Evolutionary conservation across 2,797 vertebrate species (phyloP), one percentile per base, ranked within the genome.

Genomic region (Peromyscus aztecus): DNA sequence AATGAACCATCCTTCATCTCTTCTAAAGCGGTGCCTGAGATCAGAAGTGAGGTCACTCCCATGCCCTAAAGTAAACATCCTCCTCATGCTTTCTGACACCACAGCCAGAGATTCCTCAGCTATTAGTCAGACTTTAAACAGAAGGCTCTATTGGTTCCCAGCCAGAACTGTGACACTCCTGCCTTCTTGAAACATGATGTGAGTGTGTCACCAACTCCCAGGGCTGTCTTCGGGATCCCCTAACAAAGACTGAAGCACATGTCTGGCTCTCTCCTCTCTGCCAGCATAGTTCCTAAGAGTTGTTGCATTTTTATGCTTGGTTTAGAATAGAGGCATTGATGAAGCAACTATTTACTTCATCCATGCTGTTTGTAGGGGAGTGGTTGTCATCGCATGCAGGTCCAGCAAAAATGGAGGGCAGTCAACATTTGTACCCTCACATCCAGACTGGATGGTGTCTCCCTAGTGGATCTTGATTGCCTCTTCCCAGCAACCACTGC

Each of bases 41-140:
- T 31, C 82, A 57, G 89, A 81, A 89, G 52, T 16, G 2, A 88
- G 95, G 90, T 96, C 94, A 96, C 46, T 92, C 96, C 94, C 96
- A 96, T 96, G 90, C 73, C 94, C 96, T 97, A 95, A 95, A 97
- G 65, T 96, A 98, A 97, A 97, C 92, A 97, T 94, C 77, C 78
- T 94, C 82, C 37, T 80, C 82, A 89, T 78, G 75, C 75, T 61
- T 91, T 97, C 94, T 97, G 85, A 92, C 94, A 91, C 80, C 73
- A 14, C 90, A 80, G 95, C 0, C 21, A 73, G 78, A 96, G 83
- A 94, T 93, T 94, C 97, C 92, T 92, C 43, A 78, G 90, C 90
- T 84, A 65, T 96, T 86, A 95, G 61, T 96, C 93, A 95, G 94
- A 83, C 78, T 78, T 95, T 87, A 57, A 61, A 75, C 46, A 76